Evolutionary conservation across 2,797 vertebrate genomes (phyloP), one percentile per base, ranked within the genome.

Genomic region (Poecile montanus): DNA sequence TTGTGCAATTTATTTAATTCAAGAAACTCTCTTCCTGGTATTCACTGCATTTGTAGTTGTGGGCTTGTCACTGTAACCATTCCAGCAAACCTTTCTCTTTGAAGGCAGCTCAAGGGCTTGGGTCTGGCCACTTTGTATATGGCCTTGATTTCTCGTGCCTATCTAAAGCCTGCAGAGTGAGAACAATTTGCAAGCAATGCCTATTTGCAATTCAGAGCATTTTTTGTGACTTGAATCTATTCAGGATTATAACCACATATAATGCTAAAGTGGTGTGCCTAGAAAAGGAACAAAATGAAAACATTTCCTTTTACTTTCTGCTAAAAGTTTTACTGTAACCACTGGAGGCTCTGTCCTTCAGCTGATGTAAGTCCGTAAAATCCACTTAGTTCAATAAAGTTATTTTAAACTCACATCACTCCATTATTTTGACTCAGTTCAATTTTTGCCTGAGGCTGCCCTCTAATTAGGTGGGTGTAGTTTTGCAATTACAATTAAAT

Each of bases 401-500:
- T 93, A 94, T 94, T 96, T 94, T 92, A 87, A 93, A 90, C 47
- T 88, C 62, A 44, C 60, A 82, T 92, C 80, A 94, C 80, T 84
- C 85, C 89, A 76, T 94, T 95, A 94, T 95, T 95, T 95, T 93
- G 82, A 92, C 67, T 93, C 38, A 10, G 70, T 92, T 91, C 89
- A 93, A 71, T 92, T 96, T 93, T 89, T 92, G 94, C 90, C 75
- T 86, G 70, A 62, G 86, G 81, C 91, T 93, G 54, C 71, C 60
- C 71, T 93, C 87, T 94, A 76, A 93, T 96, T 95, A 95, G 89
- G 85, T 93, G 85, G 80, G 85, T 81, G 82, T 84, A 95, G 77
- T 89, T 95, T 93, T 94, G 70, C 67, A 91, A 78, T 95, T 95
- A 90, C 63, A 91, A 83, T 95, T 95, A 88, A 92, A 70, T 54